Conservation (phyloP, 2,113 vertebrate species). For the Physeter macrocephalus region DNA sequence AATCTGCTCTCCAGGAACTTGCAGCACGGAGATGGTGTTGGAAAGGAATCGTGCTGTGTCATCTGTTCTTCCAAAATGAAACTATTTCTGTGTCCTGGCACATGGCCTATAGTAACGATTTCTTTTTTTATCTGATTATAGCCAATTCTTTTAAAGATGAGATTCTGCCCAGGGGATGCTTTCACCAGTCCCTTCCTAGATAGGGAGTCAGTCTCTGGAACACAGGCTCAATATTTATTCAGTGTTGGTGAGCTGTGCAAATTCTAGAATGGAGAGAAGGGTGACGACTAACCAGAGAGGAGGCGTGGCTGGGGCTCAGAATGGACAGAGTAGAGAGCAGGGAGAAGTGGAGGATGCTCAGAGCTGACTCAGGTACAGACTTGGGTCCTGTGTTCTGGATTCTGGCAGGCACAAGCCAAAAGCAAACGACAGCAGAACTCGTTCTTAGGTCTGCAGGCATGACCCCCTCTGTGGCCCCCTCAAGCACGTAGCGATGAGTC, state of each 20-base stretch:
- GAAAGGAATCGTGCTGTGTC: not conserved
- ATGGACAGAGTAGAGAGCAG: not conserved
- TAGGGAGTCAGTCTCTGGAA: not conserved
- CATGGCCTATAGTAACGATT: slow-evolving; percentile 6
- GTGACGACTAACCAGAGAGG: not conserved
- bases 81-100: slow-evolving; percentile 38
- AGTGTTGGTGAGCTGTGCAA: not conserved
- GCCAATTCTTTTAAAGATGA: not conserved
- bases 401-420: not conserved
- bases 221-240: not conserved
- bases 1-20: slow-evolving; percentile 22
- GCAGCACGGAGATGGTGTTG: not conserved
- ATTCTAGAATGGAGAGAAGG: not conserved
- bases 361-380: not conserved
- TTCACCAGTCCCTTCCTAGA: not conserved
- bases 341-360: not conserved
- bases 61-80: not conserved
- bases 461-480: not conserved
- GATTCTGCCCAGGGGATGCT: not conserved
- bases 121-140: not conserved
- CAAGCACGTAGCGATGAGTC: not conserved
- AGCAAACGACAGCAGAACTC: not conserved
- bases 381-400: rapidly evolving
- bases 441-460: rapidly evolving
- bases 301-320: not conserved